phyloP scores from a whole-genome alignment of 2,113 vertebrate species.

The Perccottus glenii region DNA sequence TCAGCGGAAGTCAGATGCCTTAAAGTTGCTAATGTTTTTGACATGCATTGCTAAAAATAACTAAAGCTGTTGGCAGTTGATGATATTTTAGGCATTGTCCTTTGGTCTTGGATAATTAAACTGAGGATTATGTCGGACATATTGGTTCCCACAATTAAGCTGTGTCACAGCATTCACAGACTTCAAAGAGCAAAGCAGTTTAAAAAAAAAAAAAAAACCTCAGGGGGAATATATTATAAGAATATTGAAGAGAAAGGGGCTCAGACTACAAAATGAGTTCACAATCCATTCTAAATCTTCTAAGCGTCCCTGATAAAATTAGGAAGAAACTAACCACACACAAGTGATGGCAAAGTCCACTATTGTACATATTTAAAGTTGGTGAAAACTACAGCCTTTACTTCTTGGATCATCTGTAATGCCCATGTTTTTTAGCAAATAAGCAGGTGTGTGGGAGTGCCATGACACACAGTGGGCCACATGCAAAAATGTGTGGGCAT shows the following conservation, averaged over 20 bases:
- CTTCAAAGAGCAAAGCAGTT: constrained; percentile 12
- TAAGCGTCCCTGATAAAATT: constrained; percentile 2
- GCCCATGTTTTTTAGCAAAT: constrained; percentile 28
- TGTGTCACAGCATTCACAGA: neutral
- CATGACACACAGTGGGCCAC: constrained; percentile 46
- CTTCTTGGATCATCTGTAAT: constrained; percentile 11
- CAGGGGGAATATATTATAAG: neutral
- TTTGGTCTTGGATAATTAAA: constrained; percentile 7
- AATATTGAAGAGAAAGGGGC: neutral
- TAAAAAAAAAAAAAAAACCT: constrained; percentile 9
- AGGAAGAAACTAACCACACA: neutral
- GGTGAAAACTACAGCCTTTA: constrained; percentile 3
- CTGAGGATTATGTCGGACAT: neutral
- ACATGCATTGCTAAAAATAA: constrained; percentile 4
- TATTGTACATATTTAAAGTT: neutral
- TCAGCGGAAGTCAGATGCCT: neutral
- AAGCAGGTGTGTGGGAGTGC: constrained; percentile 37
- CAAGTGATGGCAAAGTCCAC: neutral
- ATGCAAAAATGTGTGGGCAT: constrained; percentile 51
- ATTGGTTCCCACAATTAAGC: constrained; percentile 9
- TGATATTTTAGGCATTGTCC: neutral
- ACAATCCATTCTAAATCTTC: neutral
- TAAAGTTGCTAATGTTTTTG: constrained; percentile 10
- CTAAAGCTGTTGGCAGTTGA: neutral
- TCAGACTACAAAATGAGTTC: neutral